Evolutionary conservation across 2,888 invertebrate genomes (phyloP), one percentile per base, ranked within the genome.

Genomic region (Nipponacmea schrenckii): DNA sequence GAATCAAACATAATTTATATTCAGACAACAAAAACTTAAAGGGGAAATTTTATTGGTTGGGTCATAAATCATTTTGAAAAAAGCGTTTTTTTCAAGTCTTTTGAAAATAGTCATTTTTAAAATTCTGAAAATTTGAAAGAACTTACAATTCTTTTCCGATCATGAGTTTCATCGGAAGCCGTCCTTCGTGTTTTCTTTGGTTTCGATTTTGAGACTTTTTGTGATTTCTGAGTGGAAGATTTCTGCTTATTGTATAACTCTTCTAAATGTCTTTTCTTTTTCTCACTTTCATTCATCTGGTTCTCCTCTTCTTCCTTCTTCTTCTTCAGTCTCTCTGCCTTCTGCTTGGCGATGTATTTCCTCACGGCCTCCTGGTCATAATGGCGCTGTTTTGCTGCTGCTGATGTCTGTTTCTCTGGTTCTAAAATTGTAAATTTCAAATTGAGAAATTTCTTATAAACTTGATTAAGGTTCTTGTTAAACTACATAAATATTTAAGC

Each of bases 301-400:
- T 82, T 80, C 50, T 77, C 80, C 62, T 79, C 77, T 66, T 90
- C 88, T 64, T 90, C 89, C 69, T 87, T 84, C 74, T 88, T 86
- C 71, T 87, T 80, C 68, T 88, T 86, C 62, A 87, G 84, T 14
- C 92, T 85, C 79, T 91, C 91, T 71, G 90, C 90, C 79, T 89
- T 90, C 83, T 92, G 91, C 77, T 90, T 91, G 77, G 90, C 90
- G 78, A 92, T 92, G 82, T 90, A 92, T 75, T 90, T 90, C 5
- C 91, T 86, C 0, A 92, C 90, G 77, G 90, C 90, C 68, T 91
- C 90, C 0, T 89, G 88, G 85, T 91, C 90, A 80, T 92, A 92
- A 71, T 95, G 96, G 80, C 95, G 79, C 64, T 84, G 83, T 72
- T 86, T 86, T 64, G 83, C 81, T 68, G 69, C 73, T 7, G 78